Evolutionary conservation across 2,113 vertebrate genomes (phyloP), one percentile per base, ranked within the genome.

Genomic region (Halcyon senegalensis): DNA sequence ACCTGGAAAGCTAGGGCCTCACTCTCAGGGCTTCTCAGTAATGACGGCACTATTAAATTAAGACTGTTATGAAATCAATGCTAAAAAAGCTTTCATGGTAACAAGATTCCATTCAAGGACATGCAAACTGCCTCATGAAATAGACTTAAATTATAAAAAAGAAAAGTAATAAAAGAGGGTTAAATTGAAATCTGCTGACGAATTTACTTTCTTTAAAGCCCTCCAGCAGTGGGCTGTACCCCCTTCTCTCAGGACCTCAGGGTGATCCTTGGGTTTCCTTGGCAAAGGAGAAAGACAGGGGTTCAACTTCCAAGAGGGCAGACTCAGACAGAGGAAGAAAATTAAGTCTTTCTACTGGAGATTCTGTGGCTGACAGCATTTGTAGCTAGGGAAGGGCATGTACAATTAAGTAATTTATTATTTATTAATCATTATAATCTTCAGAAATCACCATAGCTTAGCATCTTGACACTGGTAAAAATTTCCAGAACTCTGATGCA

Each of bases 31-130:
- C 97, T 97, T 98, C 98, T 98, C 98, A 97, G 97, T 98, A 98
- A 98, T 98, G 98, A 98, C 21, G 96, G 94, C 80, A 92, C 98
- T 98, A 98, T 98, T 98, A 98, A 98, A 98, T 98, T 98, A 98
- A 98, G 98, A 98, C 98, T 97, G 98, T 98, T 98, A 98, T 98
- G 98, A 98, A 98, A 98, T 98, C 98, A 98, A 98, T 98, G 98
- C 98, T 98, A 98, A 98, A 98, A 98, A 98, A 98, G 98, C 98
- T 98, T 98, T 98, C 98, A 98, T 97, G 97, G 98, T 98, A 98
- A 98, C 98, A 96, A 98, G 98, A 98, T 98, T 98, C 97, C 98
- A 98, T 97, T 98, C 98, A 98, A 98, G 98, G 98, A 97, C 98
- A 98, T 96, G 97, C 98, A 98, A 97, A 98, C 97, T 94, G 97